Evolutionary conservation across 2,797 vertebrate species (phyloP), one percentile per base, ranked within the genome.

Genomic region (Sebastes elongatus): DNA sequence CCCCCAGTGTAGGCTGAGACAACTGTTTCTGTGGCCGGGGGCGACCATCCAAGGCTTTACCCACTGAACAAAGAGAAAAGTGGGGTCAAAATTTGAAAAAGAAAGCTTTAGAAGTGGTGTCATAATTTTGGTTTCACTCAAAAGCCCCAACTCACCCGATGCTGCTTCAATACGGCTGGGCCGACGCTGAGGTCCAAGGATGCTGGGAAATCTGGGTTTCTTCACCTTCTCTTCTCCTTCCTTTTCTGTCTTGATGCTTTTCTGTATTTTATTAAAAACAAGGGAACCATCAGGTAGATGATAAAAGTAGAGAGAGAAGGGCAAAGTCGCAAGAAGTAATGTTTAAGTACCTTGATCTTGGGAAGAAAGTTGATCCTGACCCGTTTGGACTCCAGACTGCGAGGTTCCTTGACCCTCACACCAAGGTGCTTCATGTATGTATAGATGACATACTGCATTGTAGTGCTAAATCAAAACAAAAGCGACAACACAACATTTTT

Each of bases 371-470:
- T 94, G 66, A 97, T 98, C 6, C 97, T 93, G 85, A 96, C 97
- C 23, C 98, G 93, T 81, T 98, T 98, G 85, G 97, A 97, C 90
- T 98, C 98, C 84, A 99, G 93, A 92, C 93, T 97, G 88, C 97
- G 97, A 76, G 97, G 96, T 86, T 98, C 97, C 82, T 98, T 99
- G 33, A 98, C 97, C 91, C 96, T 97, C 74, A 99, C 98, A 14
- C 98, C 98, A 90, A 99, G 94, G 91, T 98, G 96, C 76, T 98
- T 99, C 98, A 99, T 99, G 90, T 99, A 99, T 78, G 96, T 97
- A 55, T 97, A 96, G 70, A 99, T 97, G 75, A 98, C 97, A 86
- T 96, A 97, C 71, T 98, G 97, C 94, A 98, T 97, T 2, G 97
- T 96, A 84, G 96, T 96, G 94, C 98, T 98, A 53, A 76, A 82